These are phyloP conservation scores for Agapornis canus DNA, from an alignment of 2,797 vertebrate species.

Conservation along the genomic window DNA sequence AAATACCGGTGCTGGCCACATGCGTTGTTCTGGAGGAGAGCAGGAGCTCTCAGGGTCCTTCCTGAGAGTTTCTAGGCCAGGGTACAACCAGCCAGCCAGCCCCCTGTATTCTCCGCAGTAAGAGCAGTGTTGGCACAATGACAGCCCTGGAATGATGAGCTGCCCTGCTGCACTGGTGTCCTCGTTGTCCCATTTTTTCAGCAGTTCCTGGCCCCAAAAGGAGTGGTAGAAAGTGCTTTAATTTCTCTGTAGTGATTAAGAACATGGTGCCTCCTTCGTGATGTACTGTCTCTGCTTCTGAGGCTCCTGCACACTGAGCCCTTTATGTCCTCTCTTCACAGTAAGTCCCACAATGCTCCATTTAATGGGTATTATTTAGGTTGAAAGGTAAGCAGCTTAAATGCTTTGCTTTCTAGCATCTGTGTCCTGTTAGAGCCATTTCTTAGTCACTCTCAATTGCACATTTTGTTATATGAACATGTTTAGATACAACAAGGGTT, in stretches of 20 bases:
- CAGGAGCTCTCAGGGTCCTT: neutral
- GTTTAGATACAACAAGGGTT: conserved; percentile 10
- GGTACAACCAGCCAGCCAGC: neutral
- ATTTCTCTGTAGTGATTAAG: neutral
- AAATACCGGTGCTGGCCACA: neutral
- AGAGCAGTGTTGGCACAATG: neutral
- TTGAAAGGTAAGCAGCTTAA: conserved; percentile 49
- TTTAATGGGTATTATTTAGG: conserved; percentile 20
- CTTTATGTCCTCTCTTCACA: neutral
- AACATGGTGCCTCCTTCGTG: neutral
- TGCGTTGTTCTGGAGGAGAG: neutral
- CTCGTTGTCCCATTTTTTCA: neutral
- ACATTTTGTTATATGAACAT: conserved; percentile 1
- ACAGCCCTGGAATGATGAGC: neutral
- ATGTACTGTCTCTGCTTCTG: neutral
- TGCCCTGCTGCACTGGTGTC: neutral
- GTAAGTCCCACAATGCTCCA: neutral
- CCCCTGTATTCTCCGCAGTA: neutral
- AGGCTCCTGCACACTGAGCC: neutral
- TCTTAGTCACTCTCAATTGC: neutral
- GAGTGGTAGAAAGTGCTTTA: neutral
- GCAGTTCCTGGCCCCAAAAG: neutral
- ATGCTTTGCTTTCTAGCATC: conserved; percentile 31
- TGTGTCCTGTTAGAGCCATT: neutral
- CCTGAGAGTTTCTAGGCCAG: neutral